Evolutionary conservation across 1,140 invertebrate species (phyloP), one percentile per base, ranked within the genome.

Genomic region (Drosophila tropicalis): DNA sequence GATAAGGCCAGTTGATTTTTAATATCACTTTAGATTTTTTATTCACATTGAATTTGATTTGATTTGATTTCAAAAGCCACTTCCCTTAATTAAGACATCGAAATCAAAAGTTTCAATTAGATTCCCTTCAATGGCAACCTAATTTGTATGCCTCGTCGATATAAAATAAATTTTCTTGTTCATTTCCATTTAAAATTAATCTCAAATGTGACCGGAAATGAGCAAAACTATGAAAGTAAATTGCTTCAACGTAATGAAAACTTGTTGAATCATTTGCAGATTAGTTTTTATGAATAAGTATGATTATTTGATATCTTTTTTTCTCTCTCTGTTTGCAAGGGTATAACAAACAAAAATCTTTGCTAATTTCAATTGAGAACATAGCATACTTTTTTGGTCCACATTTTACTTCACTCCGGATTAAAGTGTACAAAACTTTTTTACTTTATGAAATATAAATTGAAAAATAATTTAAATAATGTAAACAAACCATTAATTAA

Each of bases 1-100:
- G 79, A 82, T 51, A 75, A 72, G 60, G 32, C 67, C 79, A 73
- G 67, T 78, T 70, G 60, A 67, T 78, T 82, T 70, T 73, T 72
- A 70, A 81, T 77, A 74, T 81, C 44, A 67, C 79, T 81, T 77
- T 68, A 62, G 69, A 72, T 67, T 56, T 62, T 36, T 66, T 32
- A 19, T 62, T 22, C 25, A 47, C 39, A 70, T 71, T 65, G 36
- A 41, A 62, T 67, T 15, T 12, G 25, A 62, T 65, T 51, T 51
- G 55, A 68, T 68, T 54, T 63, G 61, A 78, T 77, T 79, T 67
- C 41, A 62, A 58, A 58, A 12, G 70, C 63, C 70, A 79, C 72
- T 75, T 67, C 19, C 34, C 40, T 51, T 79, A 78, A 79, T 74
- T 62, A 58, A 67, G 41, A 44, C 51, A 60, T 70, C 36, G 6